A percentile compares a stretch with the other conserved stretches of the same genome.
These are phyloP conservation scores for Schizotus pectinicornis DNA, from an alignment of 2,888 invertebrate genomes.

Conservation along the genomic window DNA sequence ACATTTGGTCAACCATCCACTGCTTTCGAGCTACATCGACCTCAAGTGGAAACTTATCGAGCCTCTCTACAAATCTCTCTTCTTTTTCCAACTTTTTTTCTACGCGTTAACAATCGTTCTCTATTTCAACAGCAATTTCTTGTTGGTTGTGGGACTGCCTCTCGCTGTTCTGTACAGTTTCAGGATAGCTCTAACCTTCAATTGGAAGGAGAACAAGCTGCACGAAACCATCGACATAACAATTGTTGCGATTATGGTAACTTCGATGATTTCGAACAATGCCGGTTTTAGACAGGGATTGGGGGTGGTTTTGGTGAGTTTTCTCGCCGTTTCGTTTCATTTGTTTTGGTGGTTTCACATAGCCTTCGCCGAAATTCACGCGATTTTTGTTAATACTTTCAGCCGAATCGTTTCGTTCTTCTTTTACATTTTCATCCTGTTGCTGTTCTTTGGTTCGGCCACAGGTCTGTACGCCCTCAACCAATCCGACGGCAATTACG, in stretches of 20 bases:
- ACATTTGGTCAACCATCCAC: constrained; percentile 16
- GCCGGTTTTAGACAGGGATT: neutral
- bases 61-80: constrained; percentile 3
- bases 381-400: constrained; percentile 2
- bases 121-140: neutral
- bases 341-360: constrained; percentile 15
- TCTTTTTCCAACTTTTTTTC: constrained; percentile 14
- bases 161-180: neutral
- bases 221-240: constrained; percentile 8
- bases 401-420: constrained; percentile 4
- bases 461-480: neutral
- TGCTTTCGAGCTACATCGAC: constrained; percentile 16
- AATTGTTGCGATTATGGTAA: neutral
- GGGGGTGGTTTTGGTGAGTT: neutral
- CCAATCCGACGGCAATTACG: neutral
- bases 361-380: constrained; percentile 8
- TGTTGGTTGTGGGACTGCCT: neutral
- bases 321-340: constrained; percentile 11
- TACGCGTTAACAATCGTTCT: neutral
- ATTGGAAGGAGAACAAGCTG: constrained; percentile 12
- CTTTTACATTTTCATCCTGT: constrained; percentile 5
- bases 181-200: constrained; percentile 2
- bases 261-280: neutral
- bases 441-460: constrained; percentile 3
- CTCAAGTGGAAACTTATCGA: constrained; percentile 21